Evolutionary conservation across 1,140 invertebrate species (phyloP).

Genomic region (Schlechtendalia chinensis): DNA sequence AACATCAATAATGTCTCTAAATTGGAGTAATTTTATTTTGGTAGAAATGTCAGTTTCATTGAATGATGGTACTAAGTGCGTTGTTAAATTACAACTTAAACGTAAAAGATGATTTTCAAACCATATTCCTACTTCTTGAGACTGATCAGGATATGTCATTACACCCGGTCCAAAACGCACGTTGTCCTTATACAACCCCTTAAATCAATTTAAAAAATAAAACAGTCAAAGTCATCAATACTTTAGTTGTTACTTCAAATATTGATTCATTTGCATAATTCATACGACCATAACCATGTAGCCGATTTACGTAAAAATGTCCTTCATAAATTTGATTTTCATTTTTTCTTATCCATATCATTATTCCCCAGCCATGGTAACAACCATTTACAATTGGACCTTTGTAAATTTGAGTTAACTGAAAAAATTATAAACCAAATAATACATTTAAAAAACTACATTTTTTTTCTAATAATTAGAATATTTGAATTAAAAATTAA

Average conservation of each 20-base stretch:
- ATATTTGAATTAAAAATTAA: too few species aligned
- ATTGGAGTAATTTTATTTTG: constrained; percentile 27
- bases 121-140: constrained; percentile 47
- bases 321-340: constrained; percentile 44
- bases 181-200: constrained; percentile 48
- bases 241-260: constrained; percentile 25
- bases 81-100: constrained; percentile 11
- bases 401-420: constrained; percentile 43
- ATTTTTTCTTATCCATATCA: constrained; percentile 21
- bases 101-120: background rate
- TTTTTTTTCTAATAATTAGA: too few species aligned
- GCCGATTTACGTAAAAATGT: constrained; percentile 43
- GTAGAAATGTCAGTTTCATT: background rate
- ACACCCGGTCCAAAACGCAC: constrained; percentile 47
- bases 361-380: constrained; percentile 15
- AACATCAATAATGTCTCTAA: constrained; percentile 34
- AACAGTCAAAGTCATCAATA: too few species aligned
- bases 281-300: constrained; percentile 45
- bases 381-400: constrained; percentile 21
- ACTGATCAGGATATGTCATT: constrained; percentile 20
- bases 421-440: background rate
- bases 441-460: background rate
- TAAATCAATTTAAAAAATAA: background rate
- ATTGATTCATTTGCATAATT: constrained; percentile 23
- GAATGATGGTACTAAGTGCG: background rate